These are phyloP conservation scores for Fratercula arctica DNA, from an alignment of 2,797 vertebrate genomes.

Conservation along the genomic window DNA sequence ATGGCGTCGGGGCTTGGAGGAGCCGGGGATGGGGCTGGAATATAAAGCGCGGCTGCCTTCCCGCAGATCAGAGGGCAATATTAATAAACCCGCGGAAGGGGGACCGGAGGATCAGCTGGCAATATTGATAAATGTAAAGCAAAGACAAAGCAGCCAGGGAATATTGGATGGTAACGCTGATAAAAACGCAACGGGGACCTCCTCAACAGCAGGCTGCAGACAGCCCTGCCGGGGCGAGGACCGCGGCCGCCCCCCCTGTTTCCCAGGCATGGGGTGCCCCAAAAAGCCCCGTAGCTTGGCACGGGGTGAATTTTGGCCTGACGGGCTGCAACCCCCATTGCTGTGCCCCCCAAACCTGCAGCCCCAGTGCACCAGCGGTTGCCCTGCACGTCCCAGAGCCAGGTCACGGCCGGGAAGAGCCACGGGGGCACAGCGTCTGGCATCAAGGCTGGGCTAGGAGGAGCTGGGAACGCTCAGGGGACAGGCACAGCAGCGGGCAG, in stretches of 20 bases:
- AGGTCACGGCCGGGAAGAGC: accelerated
- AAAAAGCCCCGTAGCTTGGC: neutral
- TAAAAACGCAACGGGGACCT: slow-evolving; percentile 14
- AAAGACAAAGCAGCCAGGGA: slow-evolving; percentile 70
- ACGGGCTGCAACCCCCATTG: accelerated
- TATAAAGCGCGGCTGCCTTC: slow-evolving; percentile 72
- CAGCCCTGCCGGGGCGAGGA: neutral
- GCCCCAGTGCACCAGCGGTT: neutral
- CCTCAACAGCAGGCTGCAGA: neutral
- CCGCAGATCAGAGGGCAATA: slow-evolving; percentile 81
- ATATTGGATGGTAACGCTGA: slow-evolving; percentile 66
- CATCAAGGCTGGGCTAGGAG: neutral
- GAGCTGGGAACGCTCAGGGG: neutral
- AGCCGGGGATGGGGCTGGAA: slow-evolving; percentile 73
- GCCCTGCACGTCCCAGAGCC: neutral
- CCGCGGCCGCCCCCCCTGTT: accelerated
- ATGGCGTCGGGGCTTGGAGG: slow-evolving; percentile 75
- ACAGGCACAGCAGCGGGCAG: accelerated
- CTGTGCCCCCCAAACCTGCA: neutral
- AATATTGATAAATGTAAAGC: slow-evolving; percentile 79
- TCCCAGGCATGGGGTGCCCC: accelerated
- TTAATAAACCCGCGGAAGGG: slow-evolving; percentile 76
- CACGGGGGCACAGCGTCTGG: accelerated
- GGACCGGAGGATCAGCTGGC: slow-evolving; percentile 56
- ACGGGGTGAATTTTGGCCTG: accelerated